Evolutionary conservation across 1,140 invertebrate genomes (phyloP), one percentile per base, ranked within the genome.

Genomic region (Caerostris extrusa): DNA sequence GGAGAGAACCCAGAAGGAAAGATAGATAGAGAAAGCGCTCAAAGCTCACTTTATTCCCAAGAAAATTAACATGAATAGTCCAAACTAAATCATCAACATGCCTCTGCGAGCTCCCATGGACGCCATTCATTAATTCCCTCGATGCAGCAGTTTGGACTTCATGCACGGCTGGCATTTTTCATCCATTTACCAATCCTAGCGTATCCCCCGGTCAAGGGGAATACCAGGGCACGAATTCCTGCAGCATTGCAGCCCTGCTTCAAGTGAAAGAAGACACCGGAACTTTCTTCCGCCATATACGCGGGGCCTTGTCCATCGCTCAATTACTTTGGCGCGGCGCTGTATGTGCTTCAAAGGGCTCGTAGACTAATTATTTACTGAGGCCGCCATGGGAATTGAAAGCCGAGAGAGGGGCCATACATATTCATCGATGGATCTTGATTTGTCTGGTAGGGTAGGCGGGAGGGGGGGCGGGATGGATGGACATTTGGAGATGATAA

Each of bases 381-480:
- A n/a, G 91, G 82, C 77, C 83, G n/a, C 91, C 61, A 55, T 5
- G 83, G 91, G 91, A 86, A 69, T 83, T 85, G 77, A 64, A 85
- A 85, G 89, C 69, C 69, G 71, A 55, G 53, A 83, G 61, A n/a
- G 60, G 17, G 10, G 53, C 61, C 91, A 93, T 93, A 71, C 91
- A 93, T 93, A 93, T 93, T 93, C 91, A 93, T 93, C 50, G 56
- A 81, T 19, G 67, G 69, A 60, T 90, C 71, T 90, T 90, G 89
- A 64, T 71, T 19, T 90, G 89, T 58, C 85, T 87, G 58, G 10
- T 60, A 34, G 57, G 53, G 19, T 10, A 19, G 56, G 34, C 34
- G 19, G 19, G 50, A 71, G 50, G 34, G 34, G 34, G 34, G 34
- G 55, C 10, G 53, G 6, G 57, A 19, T 34, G 57, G 55, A 50